Base-by-base conservation (phyloP, 2,888 invertebrate species). In the Dichetophora obliterata region DNA sequence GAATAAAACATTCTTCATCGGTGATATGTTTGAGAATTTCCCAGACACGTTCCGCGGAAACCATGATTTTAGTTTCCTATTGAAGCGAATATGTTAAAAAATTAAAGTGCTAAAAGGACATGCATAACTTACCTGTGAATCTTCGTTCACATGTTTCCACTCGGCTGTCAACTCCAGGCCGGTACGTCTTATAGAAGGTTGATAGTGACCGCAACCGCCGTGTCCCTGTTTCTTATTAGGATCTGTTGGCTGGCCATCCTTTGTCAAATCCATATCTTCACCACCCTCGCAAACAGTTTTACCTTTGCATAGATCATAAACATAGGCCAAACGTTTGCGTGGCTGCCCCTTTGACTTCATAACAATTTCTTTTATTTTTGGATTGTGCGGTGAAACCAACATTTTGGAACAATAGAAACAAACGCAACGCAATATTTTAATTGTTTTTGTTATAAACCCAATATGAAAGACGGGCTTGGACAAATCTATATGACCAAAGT, bases 381-480 rank as follows among this genome's bases (percentile, higher is more conserved):
- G 90, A 93, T 95, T 95, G 91, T 96, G 95, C 57, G 97, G 96
- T 85, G 96, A 98, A 77, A 99, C 96, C 81, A 99, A 92, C 84
- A 99, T 91, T 89, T 98, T 98, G 65, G 99, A 99, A 90, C 99
- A 99, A 89, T 97, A 99, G 89, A 98, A 99, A 89, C 99, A 99
- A 27, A 99, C 98, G 90, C 99, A 99, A 90, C 99, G 92, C n/a
- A 99, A 90, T 78, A 98, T 93, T 90, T 99, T 99, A 81, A 99
- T 96, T 0, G 96, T 96, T 91, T 99, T 99, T 50, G 97, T 97
- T 72, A 99, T 92, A 86, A 99, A 99, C 52, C 98, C 99, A 87
- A 98, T 95, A 88, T 99, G 99, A 90, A 97, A 99, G 0, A 99
- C 99, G 24, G 99, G 99, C 89, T 99, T 99, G 0, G 98, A 95